Conservation (phyloP, 2,888 invertebrate genomes). For the Phengaris arion region DNA sequence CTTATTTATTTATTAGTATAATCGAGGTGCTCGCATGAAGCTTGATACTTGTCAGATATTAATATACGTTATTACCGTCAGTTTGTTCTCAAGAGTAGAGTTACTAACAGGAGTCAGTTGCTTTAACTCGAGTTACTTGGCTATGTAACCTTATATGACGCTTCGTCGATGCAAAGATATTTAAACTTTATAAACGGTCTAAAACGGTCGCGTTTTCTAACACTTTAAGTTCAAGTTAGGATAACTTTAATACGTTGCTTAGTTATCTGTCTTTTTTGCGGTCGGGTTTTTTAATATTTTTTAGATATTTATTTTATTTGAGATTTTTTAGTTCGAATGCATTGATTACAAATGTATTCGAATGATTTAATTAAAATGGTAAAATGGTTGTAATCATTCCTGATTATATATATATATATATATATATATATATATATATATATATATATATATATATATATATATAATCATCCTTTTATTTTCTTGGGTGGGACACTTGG, state of each 20-base stretch:
- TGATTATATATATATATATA: too few species aligned
- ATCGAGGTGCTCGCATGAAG: not conserved
- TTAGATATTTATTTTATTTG: too few species aligned
- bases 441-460: too few species aligned
- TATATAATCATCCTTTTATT: too few species aligned
- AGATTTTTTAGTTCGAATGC: too few species aligned
- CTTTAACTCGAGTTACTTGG: not conserved
- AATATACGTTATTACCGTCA: not conserved
- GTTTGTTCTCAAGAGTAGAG: not conserved
- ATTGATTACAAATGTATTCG: too few species aligned
- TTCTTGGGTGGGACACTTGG: too few species aligned
- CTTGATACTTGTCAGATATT: not conserved
- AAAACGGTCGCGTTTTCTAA: not conserved
- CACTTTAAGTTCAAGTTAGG: not conserved
- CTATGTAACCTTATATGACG: not conserved
- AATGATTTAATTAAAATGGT: too few species aligned
- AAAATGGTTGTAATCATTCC: too few species aligned
- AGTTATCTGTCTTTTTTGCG: too few species aligned
- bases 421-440: too few species aligned
- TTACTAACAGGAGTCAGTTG: constrained; percentile 3
- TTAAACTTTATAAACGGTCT: not conserved
- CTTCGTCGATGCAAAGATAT: not conserved
- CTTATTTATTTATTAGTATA: not conserved
- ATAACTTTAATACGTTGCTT: not conserved
- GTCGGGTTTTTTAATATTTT: not conserved